phyloP scores from a whole-genome alignment of 2,113 vertebrate genomes.

The Pseudorasbora parva region DNA sequence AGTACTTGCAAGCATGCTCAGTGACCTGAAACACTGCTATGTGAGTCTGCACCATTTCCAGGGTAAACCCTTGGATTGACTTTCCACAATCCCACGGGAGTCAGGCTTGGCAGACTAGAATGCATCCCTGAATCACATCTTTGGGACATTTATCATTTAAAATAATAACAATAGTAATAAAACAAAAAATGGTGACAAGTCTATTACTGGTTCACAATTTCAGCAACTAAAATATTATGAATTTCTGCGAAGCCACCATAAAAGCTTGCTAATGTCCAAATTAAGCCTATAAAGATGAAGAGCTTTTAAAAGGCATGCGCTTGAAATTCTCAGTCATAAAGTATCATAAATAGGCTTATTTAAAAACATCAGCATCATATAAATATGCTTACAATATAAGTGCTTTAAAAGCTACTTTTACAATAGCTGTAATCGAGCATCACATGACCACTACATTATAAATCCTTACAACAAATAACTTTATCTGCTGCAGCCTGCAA shows the following conservation, averaged over 20 bases:
- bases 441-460: no score
- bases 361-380: background rate
- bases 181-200: background rate
- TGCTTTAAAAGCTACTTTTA: background rate
- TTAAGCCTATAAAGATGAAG: constrained; percentile 9
- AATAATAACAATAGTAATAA: background rate
- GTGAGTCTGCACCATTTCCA: constrained; percentile 46
- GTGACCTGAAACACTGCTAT: constrained; percentile 46
- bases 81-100: constrained; percentile 42
- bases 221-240: background rate
- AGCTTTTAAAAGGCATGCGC: background rate
- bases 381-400: background rate
- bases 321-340: background rate
- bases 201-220: background rate
- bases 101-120: constrained; percentile 35
- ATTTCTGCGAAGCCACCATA: background rate
- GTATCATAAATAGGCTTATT: background rate
- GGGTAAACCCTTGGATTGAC: constrained; percentile 50
- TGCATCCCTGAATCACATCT: constrained; percentile 28
- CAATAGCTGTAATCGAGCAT: background rate
- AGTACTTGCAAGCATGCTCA: constrained; percentile 45
- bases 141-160: constrained; percentile 1
- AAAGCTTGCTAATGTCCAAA: background rate
- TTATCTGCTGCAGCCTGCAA: no score
- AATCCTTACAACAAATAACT: no score